Conservation (phyloP, 2,797 vertebrate genomes). For the Hypotaenidia philippensis region DNA sequence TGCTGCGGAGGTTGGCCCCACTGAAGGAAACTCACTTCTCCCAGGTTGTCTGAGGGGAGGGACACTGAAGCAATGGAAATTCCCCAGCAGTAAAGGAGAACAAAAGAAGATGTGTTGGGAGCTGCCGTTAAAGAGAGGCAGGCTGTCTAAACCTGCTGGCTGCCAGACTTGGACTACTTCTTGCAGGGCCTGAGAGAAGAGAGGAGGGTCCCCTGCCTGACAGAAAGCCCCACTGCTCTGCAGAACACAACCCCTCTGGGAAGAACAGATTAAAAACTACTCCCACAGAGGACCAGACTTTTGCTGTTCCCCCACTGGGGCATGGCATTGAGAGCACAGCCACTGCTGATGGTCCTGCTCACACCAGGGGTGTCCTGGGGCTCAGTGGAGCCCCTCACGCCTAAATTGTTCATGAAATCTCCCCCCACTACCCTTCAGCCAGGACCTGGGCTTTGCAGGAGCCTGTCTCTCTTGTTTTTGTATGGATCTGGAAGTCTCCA, state of each 20-base stretch:
- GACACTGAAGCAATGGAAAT: conserved; percentile 65
- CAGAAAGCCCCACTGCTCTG: background rate
- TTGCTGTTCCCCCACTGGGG: background rate
- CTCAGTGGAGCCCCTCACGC: fast-evolving
- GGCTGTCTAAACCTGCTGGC: background rate
- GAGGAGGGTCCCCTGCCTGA: background rate
- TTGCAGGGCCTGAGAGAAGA: background rate
- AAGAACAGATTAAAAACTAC: background rate
- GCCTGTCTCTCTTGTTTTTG: background rate
- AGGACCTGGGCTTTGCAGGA: background rate
- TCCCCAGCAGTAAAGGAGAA: conserved; percentile 56
- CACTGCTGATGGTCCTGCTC: fast-evolving
- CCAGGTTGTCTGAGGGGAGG: conserved; percentile 61
- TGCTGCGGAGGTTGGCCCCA: conserved; percentile 6
- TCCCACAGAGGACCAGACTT: background rate
- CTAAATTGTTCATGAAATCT: background rate
- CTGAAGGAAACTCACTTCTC: conserved; percentile 49
- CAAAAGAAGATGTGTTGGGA: conserved; percentile 65
- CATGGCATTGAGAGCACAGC: fast-evolving
- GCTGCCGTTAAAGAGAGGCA: background rate
- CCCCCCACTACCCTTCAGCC: fast-evolving
- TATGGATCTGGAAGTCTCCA: background rate
- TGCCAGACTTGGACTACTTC: conserved; percentile 20
- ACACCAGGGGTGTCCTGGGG: background rate
- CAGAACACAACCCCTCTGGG: fast-evolving